These are phyloP conservation scores for Drosophila multiciliata DNA, from an alignment of 2,888 invertebrate genomes.

Conservation along the genomic window DNA sequence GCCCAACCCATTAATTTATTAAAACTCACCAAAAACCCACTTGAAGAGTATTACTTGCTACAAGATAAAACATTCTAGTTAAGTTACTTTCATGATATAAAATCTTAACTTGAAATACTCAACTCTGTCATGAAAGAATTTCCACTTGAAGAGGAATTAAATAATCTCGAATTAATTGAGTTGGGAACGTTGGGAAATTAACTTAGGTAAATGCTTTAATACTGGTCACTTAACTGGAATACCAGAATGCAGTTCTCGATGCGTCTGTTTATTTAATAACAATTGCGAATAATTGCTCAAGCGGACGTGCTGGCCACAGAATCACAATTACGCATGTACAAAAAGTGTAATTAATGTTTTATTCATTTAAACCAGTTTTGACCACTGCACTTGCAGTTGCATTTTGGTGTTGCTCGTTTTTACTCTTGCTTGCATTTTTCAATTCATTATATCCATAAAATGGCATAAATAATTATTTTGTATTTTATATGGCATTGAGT, in stretches of 20 bases:
- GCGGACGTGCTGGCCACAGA: constrained; percentile 9
- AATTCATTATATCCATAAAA: constrained; percentile 50
- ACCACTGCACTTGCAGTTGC: constrained; percentile 11
- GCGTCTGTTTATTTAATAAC: constrained; percentile 27
- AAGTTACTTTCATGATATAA: not conserved
- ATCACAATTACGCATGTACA: constrained; percentile 23
- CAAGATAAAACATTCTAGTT: not conserved
- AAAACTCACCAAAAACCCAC: not conserved
- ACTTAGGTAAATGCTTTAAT: constrained; percentile 33
- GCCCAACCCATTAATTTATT: not conserved
- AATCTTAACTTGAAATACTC: not conserved
- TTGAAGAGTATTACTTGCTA: not conserved
- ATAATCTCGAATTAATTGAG: constrained; percentile 58
- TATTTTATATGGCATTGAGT: constrained; percentile 2
- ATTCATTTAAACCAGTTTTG: constrained; percentile 21
- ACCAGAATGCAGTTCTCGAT: not conserved
- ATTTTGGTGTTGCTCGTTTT: constrained; percentile 14
- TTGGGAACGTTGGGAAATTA: constrained; percentile 45
- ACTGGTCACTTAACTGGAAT: not conserved
- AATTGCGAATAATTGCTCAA: constrained; percentile 32
- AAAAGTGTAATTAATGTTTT: constrained; percentile 29
- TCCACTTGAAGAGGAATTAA: constrained; percentile 30
- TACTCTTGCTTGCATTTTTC: constrained; percentile 23
- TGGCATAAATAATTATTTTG: constrained; percentile 4
- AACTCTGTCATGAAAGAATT: constrained; percentile 2